phyloP scores from a whole-genome alignment of 1,140 invertebrate species.

The Theocolax elegans region DNA sequence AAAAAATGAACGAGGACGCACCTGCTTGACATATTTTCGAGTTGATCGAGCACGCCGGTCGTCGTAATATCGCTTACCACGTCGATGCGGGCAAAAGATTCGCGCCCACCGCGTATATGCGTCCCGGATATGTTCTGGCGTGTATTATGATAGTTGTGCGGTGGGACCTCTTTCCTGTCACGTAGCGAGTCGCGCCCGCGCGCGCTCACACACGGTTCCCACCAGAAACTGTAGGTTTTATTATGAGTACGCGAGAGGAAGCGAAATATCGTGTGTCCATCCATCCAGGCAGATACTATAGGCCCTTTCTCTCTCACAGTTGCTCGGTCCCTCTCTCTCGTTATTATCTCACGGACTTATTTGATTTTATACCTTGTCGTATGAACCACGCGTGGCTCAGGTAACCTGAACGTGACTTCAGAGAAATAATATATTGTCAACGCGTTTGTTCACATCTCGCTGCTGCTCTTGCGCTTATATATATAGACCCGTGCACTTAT shows the following conservation, averaged over 20 bases:
- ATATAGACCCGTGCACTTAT: no score
- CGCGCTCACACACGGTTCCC: slow-evolving; percentile 47
- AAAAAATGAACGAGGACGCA: no score
- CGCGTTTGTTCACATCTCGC: no score
- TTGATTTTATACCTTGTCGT: neutral
- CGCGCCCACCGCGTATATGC: slow-evolving; percentile 41
- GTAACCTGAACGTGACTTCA: no score
- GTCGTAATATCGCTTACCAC: slow-evolving; percentile 15
- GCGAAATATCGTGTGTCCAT: slow-evolving; percentile 60
- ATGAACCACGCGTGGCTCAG: neutral
- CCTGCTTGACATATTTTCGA: no score
- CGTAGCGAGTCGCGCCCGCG: slow-evolving; percentile 38
- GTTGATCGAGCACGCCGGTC: no score
- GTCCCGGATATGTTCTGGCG: slow-evolving; percentile 54
- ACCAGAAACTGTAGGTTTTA: slow-evolving; percentile 55
- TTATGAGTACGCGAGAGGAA: slow-evolving; percentile 52
- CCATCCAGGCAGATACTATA: slow-evolving; percentile 43
- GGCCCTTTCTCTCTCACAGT: neutral
- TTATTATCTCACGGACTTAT: slow-evolving; percentile 37
- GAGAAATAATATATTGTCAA: no score
- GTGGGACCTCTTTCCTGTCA: slow-evolving; percentile 60
- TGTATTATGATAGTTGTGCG: slow-evolving; percentile 61
- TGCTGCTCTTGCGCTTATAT: no score
- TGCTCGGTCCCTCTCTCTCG: slow-evolving; percentile 3
- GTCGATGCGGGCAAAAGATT: neutral